These are phyloP conservation scores for Quiscalus mexicanus DNA, from an alignment of 2,113 vertebrate species.

Conservation along the genomic window DNA sequence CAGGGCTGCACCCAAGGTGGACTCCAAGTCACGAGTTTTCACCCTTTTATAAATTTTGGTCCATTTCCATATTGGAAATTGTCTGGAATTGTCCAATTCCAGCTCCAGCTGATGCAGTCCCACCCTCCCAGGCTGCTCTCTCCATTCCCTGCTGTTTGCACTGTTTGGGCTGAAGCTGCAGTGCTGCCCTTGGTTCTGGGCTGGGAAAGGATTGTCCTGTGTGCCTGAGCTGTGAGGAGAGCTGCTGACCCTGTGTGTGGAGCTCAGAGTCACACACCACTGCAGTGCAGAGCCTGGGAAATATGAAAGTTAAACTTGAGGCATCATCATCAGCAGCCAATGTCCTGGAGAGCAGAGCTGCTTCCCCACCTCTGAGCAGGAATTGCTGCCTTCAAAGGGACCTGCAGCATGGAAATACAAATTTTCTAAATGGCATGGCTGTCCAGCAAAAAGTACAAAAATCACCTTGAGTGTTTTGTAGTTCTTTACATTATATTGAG, in stretches of 20 bases:
- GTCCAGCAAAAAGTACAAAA: not conserved
- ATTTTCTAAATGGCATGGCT: not conserved
- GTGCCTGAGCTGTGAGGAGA: not conserved
- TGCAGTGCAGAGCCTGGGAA: not conserved
- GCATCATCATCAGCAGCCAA: not conserved
- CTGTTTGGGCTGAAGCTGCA: not conserved
- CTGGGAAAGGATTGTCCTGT: not conserved
- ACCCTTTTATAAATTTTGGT: not conserved
- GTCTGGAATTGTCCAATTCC: not conserved
- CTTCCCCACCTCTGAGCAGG: not conserved
- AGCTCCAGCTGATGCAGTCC: not conserved
- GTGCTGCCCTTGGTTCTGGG: not conserved
- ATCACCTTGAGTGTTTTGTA: not conserved
- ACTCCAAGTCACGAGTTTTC: rapidly evolving
- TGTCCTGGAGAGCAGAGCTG: not conserved
- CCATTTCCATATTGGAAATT: no score
- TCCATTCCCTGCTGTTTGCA: not conserved
- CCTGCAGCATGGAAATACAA: not conserved
- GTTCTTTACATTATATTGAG: not conserved
- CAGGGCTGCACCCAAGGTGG: rapidly evolving
- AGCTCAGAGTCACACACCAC: rapidly evolving
- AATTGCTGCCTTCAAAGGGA: not conserved
- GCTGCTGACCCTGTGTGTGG: rapidly evolving
- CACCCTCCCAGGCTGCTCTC: not conserved
- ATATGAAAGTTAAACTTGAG: not conserved